These are phyloP conservation scores for Rachycentron canadum DNA, from an alignment of 2,797 vertebrate species.

Conservation along the genomic window DNA sequence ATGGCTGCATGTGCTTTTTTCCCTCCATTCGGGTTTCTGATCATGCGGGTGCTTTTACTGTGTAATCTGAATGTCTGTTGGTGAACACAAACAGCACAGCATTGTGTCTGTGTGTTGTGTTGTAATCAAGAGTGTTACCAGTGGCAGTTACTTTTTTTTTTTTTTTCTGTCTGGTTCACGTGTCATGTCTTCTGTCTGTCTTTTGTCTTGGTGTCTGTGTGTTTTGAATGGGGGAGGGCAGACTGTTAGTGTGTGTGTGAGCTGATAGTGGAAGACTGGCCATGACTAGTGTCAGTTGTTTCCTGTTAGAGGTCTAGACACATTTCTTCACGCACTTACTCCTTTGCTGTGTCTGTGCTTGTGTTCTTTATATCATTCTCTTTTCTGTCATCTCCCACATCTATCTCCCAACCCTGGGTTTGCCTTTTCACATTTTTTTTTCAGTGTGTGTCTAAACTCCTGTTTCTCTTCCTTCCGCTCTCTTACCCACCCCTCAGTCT, in stretches of 20 bases:
- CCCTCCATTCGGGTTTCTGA: not conserved
- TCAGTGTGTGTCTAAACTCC: conserved; percentile 18
- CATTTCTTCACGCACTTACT: not conserved
- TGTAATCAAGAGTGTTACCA: conserved; percentile 33
- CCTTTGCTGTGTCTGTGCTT: conserved; percentile 6
- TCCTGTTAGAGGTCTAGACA: conserved; percentile 36
- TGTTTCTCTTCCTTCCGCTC: conserved; percentile 16
- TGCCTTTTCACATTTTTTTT: conserved; percentile 15
- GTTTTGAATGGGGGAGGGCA: not conserved
- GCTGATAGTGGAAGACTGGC: conserved; percentile 24
- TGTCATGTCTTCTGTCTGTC: not conserved
- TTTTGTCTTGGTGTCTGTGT: conserved; percentile 30
- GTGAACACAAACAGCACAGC: conserved; percentile 12
- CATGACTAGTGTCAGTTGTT: conserved; percentile 48
- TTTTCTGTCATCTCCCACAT: conserved; percentile 9
- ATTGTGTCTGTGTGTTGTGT: conserved; percentile 26
- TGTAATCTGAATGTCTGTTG: conserved; percentile 9
- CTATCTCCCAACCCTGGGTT: conserved; percentile 20
- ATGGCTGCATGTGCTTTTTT: not conserved
- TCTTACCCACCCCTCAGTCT: conserved; percentile 8
- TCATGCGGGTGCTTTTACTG: conserved; percentile 11
- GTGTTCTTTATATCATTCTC: conserved; percentile 1
- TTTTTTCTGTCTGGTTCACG: conserved; percentile 29
- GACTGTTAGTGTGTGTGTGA: conserved; percentile 14
- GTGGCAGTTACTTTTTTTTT: conserved; percentile 28